These are phyloP conservation scores for Peromyscus nudipes DNA, from an alignment of 2,797 vertebrate species.

Conservation along the genomic window DNA sequence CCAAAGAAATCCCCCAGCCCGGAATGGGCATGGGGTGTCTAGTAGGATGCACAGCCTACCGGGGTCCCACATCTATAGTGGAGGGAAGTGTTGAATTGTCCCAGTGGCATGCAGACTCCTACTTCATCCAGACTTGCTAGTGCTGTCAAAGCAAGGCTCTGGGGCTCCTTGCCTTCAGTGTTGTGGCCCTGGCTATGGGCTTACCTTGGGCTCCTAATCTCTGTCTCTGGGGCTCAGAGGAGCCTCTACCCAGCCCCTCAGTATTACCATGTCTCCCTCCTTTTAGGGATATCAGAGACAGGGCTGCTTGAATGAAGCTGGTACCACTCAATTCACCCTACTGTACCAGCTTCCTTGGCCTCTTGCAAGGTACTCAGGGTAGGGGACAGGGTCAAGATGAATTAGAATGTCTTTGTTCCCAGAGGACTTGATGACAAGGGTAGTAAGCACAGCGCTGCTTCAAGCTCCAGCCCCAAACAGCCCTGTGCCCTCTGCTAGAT, in stretches of 20 bases:
- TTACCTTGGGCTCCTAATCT: slow-evolving; percentile 30
- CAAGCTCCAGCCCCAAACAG: slow-evolving; percentile 21
- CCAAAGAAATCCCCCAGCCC: too few relatives aligned
- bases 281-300: slow-evolving; percentile 62
- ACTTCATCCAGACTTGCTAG: background rate
- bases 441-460: slow-evolving; percentile 23
- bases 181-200: slow-evolving; percentile 72
- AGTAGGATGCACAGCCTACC: background rate
- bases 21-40: background rate
- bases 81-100: slow-evolving; percentile 47
- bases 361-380: slow-evolving; percentile 73
- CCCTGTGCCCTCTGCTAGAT: slow-evolving; percentile 12
- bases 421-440: slow-evolving; percentile 55
- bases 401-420: slow-evolving; percentile 23
- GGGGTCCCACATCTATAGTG: background rate
- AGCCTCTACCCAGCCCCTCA: slow-evolving; percentile 71
- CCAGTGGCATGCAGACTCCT: slow-evolving; percentile 1
- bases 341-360: slow-evolving; percentile 49
- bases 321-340: slow-evolving; percentile 26
- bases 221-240: slow-evolving; percentile 44
- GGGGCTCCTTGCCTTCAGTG: slow-evolving; percentile 75
- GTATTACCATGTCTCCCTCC: slow-evolving; percentile 79
- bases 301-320: slow-evolving; percentile 66
- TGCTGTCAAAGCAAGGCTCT: background rate
- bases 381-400: slow-evolving; percentile 56